Conservation (phyloP, 2,113 vertebrate genomes). For the Fulmarus glacialis region DNA sequence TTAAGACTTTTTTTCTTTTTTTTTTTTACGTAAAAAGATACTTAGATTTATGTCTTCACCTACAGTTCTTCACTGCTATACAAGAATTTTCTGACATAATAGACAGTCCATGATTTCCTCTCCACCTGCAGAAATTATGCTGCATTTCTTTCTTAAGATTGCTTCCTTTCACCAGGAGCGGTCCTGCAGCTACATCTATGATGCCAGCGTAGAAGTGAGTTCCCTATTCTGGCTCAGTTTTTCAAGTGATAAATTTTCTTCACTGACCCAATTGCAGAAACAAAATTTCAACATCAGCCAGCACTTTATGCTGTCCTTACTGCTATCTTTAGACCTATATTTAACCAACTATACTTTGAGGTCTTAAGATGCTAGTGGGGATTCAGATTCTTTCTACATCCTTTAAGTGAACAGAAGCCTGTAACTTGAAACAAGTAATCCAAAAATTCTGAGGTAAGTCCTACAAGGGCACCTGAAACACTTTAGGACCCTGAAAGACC, state of each 20-base stretch:
- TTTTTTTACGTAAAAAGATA: neutral
- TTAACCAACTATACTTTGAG: neutral
- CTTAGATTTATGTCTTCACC: neutral
- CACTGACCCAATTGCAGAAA: neutral
- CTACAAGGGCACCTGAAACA: neutral
- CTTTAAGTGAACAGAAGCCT: neutral
- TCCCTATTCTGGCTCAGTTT: neutral
- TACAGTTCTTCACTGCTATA: neutral
- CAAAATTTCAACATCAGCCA: neutral
- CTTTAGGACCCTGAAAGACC: neutral
- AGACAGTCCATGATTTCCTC: neutral
- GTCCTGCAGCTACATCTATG: neutral
- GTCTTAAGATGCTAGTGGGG: neutral
- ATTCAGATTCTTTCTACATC: neutral
- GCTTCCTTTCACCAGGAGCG: neutral
- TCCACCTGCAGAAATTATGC: neutral
- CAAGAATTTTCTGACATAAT: neutral
- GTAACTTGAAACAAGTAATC: neutral
- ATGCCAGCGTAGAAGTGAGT: rapidly evolving
- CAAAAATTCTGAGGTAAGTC: neutral
- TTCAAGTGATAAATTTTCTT: neutral
- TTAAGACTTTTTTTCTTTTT: neutral
- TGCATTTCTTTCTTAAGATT: neutral
- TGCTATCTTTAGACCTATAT: neutral
- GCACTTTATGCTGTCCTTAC: neutral